Evolutionary conservation across 2,113 vertebrate species (phyloP), one percentile per base, ranked within the genome.

Genomic region (Platichthys flesus): DNA sequence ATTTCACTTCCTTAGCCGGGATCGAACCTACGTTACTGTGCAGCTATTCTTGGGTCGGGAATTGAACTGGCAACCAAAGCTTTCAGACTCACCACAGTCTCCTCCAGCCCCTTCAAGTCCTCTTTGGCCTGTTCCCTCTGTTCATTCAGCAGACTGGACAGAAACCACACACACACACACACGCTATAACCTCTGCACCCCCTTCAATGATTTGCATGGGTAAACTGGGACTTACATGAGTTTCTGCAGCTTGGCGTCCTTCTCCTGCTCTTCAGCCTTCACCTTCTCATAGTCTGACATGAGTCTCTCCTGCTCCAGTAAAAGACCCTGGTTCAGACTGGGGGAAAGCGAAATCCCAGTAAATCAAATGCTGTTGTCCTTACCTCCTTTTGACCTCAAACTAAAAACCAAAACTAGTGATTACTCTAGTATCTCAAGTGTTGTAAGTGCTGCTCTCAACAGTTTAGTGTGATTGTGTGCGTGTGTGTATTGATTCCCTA

Each of bases 81-180:
- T 9, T 9, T 37, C 31, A 55, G 49, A 84, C 96, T 81, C 92
- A 98, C 97, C 96, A 98, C 96, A 14, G 97, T 99, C 89, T 98
- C 97, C 78, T 98, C 97, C 73, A 98, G 91, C 7, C 96, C 97
- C 81, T 97, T 97, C 45, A 98, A 93, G 81, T 99, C 97, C 84
- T 98, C 96, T 83, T 94, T 95, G 81, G 96, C 97, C 93, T 96
- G 96, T 28, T 98, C 97, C 21, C 95, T 93, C 89, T 98, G 96
- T 76, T 99, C 97, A 84, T 97, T 97, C 74, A 98, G 94, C 72
- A 96, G 58, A 54, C 97, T 99, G 31, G 7, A 83, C 63, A 79
- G 4, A 71, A 81, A 60, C 35, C 26, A 28, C 26, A 28, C 26
- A 28, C 26, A 28, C 24, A 74, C 4, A 49, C 16, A 28, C 6